These are phyloP conservation scores for Poecile atricapillus DNA, from an alignment of 2,113 vertebrate genomes.

Conservation along the genomic window DNA sequence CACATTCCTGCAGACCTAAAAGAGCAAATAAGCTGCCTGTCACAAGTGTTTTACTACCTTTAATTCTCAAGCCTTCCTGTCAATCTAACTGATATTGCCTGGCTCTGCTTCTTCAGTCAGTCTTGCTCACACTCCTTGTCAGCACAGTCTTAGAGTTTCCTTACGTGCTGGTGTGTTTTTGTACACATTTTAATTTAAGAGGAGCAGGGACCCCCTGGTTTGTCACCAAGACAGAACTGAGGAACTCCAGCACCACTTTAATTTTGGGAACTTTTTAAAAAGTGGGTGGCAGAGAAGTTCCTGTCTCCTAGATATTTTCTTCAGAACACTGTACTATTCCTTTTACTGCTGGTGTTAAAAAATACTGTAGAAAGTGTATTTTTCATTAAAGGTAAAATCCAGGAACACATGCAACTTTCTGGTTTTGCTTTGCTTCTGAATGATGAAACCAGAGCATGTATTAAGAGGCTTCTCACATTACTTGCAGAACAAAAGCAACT, in stretches of 20 bases:
- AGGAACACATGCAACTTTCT: constrained; percentile 2
- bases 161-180: background rate
- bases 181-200: background rate
- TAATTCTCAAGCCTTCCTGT: background rate
- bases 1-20: background rate
- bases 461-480: constrained; percentile 1
- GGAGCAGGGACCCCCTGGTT: background rate
- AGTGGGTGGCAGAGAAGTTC: background rate
- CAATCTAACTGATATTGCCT: background rate
- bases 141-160: background rate
- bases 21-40: background rate
- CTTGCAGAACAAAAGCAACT: constrained; percentile 44
- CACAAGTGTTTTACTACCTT: background rate
- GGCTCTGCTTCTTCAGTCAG: background rate
- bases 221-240: background rate
- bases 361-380: background rate
- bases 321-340: background rate
- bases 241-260: background rate
- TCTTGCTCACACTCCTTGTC: background rate
- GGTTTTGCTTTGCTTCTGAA: constrained; percentile 52
- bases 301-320: background rate
- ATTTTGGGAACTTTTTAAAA: background rate
- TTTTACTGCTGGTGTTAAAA: background rate
- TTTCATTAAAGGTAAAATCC: constrained; percentile 44
- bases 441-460: constrained; percentile 23